A percentile compares a stretch with the other conserved stretches of the same genome.
Evolutionary conservation across 1,140 invertebrate genomes (phyloP).

Genomic region (Archivesica marissinica): DNA sequence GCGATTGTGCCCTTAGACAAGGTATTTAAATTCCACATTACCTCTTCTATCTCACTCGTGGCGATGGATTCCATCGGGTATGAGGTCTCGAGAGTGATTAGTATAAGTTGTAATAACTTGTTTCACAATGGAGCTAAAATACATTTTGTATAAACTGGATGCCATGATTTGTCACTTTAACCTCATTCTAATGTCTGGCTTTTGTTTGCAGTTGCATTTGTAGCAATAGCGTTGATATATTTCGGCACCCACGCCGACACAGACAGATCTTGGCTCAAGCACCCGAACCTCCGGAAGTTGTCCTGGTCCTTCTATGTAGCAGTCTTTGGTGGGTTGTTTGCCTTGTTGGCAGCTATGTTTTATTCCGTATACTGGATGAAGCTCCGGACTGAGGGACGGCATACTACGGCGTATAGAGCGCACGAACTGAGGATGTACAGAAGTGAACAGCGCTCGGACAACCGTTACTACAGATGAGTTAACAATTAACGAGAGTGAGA

Average conservation of each 20-base stretch:
- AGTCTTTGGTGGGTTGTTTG: constrained; percentile 16
- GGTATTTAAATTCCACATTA: too few species aligned
- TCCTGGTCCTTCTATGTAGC: constrained; percentile 57
- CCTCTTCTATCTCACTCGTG: too few species aligned
- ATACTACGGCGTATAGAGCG: constrained; percentile 31
- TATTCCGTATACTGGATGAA: constrained; percentile 47
- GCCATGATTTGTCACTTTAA: too few species aligned
- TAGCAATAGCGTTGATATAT: constrained; percentile 21
- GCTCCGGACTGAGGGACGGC: constrained; percentile 6
- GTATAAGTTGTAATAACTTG: too few species aligned
- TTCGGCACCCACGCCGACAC: constrained; percentile 53
- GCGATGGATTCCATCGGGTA: too few species aligned
- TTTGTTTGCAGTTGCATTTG: constrained; percentile 37
- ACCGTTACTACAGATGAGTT: constrained; percentile 26
- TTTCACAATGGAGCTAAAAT: too few species aligned
- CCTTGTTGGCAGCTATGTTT: constrained; percentile 23
- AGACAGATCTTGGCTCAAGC: constrained; percentile 43
- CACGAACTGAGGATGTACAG: constrained; percentile 43
- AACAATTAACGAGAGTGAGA: too few species aligned
- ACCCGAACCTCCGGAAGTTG: constrained; percentile 23
- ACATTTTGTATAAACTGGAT: too few species aligned
- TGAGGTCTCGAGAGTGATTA: too few species aligned
- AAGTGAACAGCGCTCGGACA: not conserved
- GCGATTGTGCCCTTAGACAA: too few species aligned
- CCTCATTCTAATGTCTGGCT: too few species aligned